phyloP scores from a whole-genome alignment of 37 sponge, comb jelly and placozoan species.

The Diacarnus erythraeanus region DNA sequence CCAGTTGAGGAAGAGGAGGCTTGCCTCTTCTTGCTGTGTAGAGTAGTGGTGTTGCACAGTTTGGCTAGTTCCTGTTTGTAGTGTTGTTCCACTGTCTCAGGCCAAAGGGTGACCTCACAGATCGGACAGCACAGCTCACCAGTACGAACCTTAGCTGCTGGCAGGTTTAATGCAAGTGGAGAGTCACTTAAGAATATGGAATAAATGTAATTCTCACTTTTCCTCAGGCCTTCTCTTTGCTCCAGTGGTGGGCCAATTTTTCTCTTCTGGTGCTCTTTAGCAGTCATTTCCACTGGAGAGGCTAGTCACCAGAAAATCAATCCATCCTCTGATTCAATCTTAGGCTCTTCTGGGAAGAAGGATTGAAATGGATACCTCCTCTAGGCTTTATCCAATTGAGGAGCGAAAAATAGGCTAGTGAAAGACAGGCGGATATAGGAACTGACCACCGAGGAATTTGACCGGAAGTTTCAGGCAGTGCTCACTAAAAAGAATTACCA shows the following conservation, averaged over 20 bases:
- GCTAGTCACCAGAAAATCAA: too few relatives aligned
- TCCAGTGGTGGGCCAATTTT: neutral
- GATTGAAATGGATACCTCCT: too few relatives aligned
- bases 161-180: neutral
- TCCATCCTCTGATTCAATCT: too few relatives aligned
- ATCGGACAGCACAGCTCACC: constrained; percentile 32
- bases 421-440: too few relatives aligned
- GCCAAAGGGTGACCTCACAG: constrained; percentile 44
- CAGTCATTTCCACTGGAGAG: neutral
- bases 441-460: too few relatives aligned
- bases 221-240: constrained; percentile 25
- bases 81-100: constrained; percentile 31
- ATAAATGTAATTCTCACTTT: constrained; percentile 13
- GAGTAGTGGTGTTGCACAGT: neutral
- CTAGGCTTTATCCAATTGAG: too few relatives aligned
- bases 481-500: neutral
- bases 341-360: too few relatives aligned
- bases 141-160: neutral
- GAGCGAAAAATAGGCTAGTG: too few relatives aligned
- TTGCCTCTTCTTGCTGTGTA: too few relatives aligned
- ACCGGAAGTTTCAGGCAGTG: too few relatives aligned
- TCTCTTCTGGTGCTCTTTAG: neutral
- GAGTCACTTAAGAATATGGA: neutral
- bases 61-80: constrained; percentile 45
- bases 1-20: neutral